Base-by-base conservation (phyloP, 30 jellyfish, hydroid and myxozoan genomes). In the Aurelia sp. region DNA sequence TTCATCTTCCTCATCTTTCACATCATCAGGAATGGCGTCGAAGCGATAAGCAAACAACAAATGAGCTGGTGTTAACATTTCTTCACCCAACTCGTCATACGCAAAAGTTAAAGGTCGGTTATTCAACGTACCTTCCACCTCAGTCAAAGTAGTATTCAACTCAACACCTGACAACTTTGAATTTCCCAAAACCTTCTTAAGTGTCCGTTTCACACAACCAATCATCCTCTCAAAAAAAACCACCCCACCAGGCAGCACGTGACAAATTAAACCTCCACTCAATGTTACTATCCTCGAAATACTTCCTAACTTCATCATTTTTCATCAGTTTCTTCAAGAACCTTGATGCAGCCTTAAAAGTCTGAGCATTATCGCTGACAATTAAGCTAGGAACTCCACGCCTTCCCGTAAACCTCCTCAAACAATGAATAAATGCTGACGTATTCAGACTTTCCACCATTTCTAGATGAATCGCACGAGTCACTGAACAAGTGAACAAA, bases 171-270 rank as follows among this genome's bases (percentile, higher is more conserved):
- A 4, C 50, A 37, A 7, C 10, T 7, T 37, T 4, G 50, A 5
- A 62, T 84, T 84, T 7, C 87, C 77, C 17, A 84, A 19, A 11
- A 84, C 86, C 52, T 84, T 71, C 27, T 67, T 72, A 4, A 84
- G 60, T 12, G 66, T 52, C 66, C 64, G 17, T 75, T 84, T 84
- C 11, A 84, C 93, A 3, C 33, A 5, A 16, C 93, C 86, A 41
- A 84, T 57, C 86, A 84, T 57, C 44, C 93, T 59, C 66, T 84
- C 86, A 27, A 71, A 84, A 62, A 62, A 63, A 60, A 5, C 93
- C 93, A 11, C 93, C 87, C 87, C 87, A 84, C 93, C 93, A 71
- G 5, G 93, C 87, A 23, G 87, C 82, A 37, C 86, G 6, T 23
- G 61, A 63, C 62, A 84, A 72, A 16, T 71, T 84, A 18, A 69